Conservation (phyloP, 1,140 invertebrate species). For the Cyclina sinensis region DNA sequence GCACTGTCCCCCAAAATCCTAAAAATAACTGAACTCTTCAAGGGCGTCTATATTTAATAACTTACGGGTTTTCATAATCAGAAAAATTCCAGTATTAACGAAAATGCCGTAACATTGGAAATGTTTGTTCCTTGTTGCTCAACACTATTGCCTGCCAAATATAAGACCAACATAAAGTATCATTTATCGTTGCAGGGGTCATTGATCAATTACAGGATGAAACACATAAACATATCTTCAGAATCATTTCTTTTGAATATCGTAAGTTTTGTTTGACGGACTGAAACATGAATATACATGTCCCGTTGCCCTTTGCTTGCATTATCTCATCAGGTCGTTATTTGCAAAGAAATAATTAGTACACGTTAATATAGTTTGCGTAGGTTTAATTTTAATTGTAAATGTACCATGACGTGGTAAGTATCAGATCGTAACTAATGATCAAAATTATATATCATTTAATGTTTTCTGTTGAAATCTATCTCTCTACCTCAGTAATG, state of each 20-base stretch:
- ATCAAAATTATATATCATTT: background rate
- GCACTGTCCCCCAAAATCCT: background rate
- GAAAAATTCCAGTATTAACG: too few relatives aligned
- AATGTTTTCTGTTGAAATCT: background rate
- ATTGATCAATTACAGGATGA: too few relatives aligned
- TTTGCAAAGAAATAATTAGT: too few relatives aligned
- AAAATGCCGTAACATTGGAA: too few relatives aligned
- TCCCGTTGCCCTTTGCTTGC: background rate
- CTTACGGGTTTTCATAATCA: too few relatives aligned
- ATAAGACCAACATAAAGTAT: too few relatives aligned
- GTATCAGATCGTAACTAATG: constrained; percentile 1
- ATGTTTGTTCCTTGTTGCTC: too few relatives aligned
- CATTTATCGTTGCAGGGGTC: too few relatives aligned
- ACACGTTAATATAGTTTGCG: background rate
- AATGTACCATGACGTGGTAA: background rate
- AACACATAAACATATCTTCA: too few relatives aligned
- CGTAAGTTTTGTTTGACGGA: background rate
- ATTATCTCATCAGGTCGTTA: background rate
- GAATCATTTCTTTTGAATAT: background rate
- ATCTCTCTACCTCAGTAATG: background rate
- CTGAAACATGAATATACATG: background rate
- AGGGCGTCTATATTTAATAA: too few relatives aligned
- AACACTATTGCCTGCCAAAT: too few relatives aligned
- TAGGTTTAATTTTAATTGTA: background rate
- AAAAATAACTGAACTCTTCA: background rate